These are phyloP conservation scores for Drosophila mauritiana DNA, from an alignment of 1,140 invertebrate species.

Conservation along the genomic window DNA sequence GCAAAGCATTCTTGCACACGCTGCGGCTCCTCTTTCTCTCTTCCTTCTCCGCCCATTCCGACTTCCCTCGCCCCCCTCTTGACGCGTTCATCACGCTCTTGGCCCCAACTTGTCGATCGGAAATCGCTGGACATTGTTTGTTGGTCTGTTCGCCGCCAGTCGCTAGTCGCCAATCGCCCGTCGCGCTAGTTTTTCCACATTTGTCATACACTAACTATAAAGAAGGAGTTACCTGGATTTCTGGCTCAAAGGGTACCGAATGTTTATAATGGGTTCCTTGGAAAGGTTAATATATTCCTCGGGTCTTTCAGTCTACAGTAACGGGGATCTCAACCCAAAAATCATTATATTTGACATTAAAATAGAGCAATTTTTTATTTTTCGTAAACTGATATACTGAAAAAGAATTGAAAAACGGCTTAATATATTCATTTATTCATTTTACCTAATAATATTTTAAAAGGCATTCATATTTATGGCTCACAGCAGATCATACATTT, in stretches of 20 bases:
- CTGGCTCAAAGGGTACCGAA: background rate
- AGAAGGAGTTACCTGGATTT: conserved; percentile 12
- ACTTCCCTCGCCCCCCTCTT: background rate
- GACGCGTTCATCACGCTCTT: conserved; percentile 3
- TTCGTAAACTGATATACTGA: too few relatives aligned
- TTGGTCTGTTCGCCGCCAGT: background rate
- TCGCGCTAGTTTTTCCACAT: conserved; percentile 74
- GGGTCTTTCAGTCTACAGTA: background rate
- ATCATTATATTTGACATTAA: too few relatives aligned
- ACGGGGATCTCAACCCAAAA: too few relatives aligned
- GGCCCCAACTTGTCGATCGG: conserved; percentile 48
- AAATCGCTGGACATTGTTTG: conserved; percentile 28
- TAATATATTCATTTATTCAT: too few relatives aligned
- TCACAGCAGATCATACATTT: too few relatives aligned
- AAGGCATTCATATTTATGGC: too few relatives aligned
- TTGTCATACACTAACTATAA: conserved; percentile 31
- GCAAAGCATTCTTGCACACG: conserved; percentile 65
- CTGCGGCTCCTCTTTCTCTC: conserved; percentile 23
- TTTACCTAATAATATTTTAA: too few relatives aligned
- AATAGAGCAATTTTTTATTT: too few relatives aligned
- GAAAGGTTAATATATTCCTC: background rate
- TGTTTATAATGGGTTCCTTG: background rate
- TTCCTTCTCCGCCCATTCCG: background rate
- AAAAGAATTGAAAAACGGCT: too few relatives aligned
- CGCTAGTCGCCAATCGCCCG: conserved; percentile 3